A percentile compares a stretch with the other conserved stretches of the same genome.
These are phyloP conservation scores for Eilema sororculum DNA, from an alignment of 2,888 invertebrate genomes.

Conservation along the genomic window DNA sequence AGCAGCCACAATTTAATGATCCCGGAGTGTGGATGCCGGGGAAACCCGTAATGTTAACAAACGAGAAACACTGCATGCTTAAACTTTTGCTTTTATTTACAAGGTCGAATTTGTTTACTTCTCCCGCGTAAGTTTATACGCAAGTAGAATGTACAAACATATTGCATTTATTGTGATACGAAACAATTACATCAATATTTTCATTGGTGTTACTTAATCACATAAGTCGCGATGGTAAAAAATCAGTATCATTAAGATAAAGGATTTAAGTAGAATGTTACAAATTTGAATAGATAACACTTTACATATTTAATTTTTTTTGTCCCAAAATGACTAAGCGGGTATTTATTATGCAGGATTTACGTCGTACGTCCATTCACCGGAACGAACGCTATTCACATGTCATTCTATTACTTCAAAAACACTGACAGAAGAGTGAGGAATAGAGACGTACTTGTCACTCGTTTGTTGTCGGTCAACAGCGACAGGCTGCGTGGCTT, in stretches of 20 bases:
- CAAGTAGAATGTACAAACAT: constrained; percentile 12
- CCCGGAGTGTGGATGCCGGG: constrained; percentile 10
- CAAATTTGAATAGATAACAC: constrained; percentile 37
- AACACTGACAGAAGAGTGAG: constrained; percentile 56
- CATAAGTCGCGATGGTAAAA: constrained; percentile 18
- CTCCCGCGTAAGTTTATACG: constrained; percentile 24
- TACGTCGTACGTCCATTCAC: constrained; percentile 66
- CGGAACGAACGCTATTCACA: constrained; percentile 75
- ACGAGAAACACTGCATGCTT: constrained; percentile 43
- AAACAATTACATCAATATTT: constrained; percentile 12
- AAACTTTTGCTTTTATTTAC: constrained; percentile 51
- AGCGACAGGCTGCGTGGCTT: constrained; percentile 69
- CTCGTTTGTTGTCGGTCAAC: constrained; percentile 64
- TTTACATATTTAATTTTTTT: constrained; percentile 52
- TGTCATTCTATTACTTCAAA: constrained; percentile 61
- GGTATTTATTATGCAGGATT: constrained; percentile 63
- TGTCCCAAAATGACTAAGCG: constrained; percentile 52
- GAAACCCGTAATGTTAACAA: constrained; percentile 23
- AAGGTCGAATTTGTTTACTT: constrained; percentile 48
- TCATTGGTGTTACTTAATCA: constrained; percentile 12
- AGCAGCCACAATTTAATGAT: constrained; percentile 16
- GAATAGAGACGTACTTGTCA: constrained; percentile 74
- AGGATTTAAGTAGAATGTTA: constrained; percentile 30
- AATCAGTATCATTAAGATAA: constrained; percentile 30
- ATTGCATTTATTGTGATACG: constrained; percentile 20